phyloP scores from a whole-genome alignment of 1,140 invertebrate genomes.

The Megathymus violae region DNA sequence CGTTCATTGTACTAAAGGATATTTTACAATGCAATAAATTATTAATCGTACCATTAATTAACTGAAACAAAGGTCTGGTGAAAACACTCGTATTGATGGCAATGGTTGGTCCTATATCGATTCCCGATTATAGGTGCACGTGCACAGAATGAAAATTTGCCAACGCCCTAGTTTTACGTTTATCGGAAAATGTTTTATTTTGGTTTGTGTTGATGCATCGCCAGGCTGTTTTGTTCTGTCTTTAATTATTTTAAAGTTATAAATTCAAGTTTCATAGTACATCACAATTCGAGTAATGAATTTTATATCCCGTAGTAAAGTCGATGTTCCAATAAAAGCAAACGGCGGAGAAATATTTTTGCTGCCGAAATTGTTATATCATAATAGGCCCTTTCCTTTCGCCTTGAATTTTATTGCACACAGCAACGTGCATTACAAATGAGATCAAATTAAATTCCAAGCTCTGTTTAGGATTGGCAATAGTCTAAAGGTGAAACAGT shows the following conservation, averaged over 20 bases:
- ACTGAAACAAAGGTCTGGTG: constrained; percentile 37
- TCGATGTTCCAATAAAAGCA: too few species aligned
- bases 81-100: constrained; percentile 35
- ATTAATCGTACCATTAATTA: constrained; percentile 19
- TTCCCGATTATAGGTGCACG: constrained; percentile 45
- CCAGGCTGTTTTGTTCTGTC: too few species aligned
- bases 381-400: not conserved
- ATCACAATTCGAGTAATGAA: too few species aligned
- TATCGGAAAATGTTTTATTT: not conserved
- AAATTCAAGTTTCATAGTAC: not conserved
- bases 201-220: not conserved
- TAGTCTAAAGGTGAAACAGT: not conserved
- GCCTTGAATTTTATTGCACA: not conserved
- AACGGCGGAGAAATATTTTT: not conserved
- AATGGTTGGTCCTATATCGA: constrained; percentile 40
- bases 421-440: constrained; percentile 2
- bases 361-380: not conserved
- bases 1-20: not conserved
- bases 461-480: not conserved
- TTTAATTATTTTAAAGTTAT: too few species aligned
- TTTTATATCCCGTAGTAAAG: too few species aligned
- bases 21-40: not conserved
- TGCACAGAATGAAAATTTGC: constrained; percentile 42
- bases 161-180: not conserved
- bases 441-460: not conserved